Conservation (phyloP, 2,797 vertebrate genomes). For the Ceyx erithaca region DNA sequence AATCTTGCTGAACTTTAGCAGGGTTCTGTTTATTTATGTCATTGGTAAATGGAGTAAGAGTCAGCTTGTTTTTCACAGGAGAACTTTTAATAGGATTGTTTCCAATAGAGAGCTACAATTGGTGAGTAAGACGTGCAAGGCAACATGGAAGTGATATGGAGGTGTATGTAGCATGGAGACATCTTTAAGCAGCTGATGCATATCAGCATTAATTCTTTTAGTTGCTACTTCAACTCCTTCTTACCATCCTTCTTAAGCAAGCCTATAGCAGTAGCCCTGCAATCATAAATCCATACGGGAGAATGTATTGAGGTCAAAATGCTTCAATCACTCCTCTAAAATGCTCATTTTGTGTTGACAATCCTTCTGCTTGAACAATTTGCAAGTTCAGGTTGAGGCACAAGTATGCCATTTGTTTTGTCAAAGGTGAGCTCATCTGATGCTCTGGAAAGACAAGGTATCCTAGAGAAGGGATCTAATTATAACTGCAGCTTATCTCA, state of each 20-base stretch:
- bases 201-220: background rate
- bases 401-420: background rate
- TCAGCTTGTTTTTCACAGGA: background rate
- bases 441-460: background rate
- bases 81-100: background rate
- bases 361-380: background rate
- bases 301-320: constrained; percentile 14
- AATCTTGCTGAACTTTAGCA: background rate
- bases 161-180: background rate
- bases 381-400: background rate
- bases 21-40: background rate
- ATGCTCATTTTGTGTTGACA: constrained; percentile 49
- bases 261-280: background rate
- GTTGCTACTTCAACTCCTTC: background rate
- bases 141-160: background rate
- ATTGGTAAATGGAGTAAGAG: background rate
- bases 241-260: background rate
- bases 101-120: background rate
- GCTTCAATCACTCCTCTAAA: constrained; percentile 19
- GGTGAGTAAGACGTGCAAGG: rapidly evolving
- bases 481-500: background rate
- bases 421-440: background rate
- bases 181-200: background rate
- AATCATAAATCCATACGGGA: constrained; percentile 41
- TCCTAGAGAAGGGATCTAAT: background rate